phyloP scores from a whole-genome alignment of 2,797 vertebrate species.

The Huso huso region DNA sequence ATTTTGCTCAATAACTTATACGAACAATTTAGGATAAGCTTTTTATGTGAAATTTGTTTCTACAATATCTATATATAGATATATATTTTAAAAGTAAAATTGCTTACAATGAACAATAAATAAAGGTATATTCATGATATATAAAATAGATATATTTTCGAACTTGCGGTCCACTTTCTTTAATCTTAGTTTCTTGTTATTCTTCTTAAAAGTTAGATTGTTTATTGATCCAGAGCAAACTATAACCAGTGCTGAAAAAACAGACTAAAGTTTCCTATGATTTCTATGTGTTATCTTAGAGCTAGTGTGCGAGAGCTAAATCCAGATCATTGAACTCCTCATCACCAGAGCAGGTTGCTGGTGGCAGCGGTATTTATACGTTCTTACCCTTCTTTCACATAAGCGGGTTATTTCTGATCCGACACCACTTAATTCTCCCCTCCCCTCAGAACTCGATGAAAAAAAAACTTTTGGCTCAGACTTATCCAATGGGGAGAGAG shows the following conservation, averaged over 20 bases:
- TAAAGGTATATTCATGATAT: no score
- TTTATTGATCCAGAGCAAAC: not conserved
- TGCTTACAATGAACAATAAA: no score
- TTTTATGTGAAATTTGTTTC: no score
- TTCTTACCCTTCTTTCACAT: slow-evolving; percentile 73
- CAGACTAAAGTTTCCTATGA: slow-evolving; percentile 17
- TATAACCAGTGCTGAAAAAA: not conserved
- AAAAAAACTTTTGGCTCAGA: slow-evolving; percentile 59
- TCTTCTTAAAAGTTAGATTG: no score
- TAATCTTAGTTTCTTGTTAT: no score
- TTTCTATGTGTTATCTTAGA: slow-evolving; percentile 17
- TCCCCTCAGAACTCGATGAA: slow-evolving; percentile 72
- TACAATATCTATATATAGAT: not conserved
- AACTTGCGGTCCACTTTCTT: no score
- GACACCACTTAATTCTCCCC: slow-evolving; percentile 72
- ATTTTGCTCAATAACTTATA: slow-evolving; percentile 28
- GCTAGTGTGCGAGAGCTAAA: slow-evolving; percentile 20
- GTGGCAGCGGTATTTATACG: slow-evolving; percentile 83
- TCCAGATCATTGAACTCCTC: slow-evolving; percentile 30
- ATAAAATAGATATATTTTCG: no score
- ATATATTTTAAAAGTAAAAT: not conserved
- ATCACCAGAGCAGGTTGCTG: slow-evolving; percentile 51
- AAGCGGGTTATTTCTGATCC: slow-evolving; percentile 89
- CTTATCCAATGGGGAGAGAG: slow-evolving; percentile 69
- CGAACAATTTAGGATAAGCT: no score